phyloP scores from a whole-genome alignment of 2,113 vertebrate genomes.

The Pteruthius melanotis region DNA sequence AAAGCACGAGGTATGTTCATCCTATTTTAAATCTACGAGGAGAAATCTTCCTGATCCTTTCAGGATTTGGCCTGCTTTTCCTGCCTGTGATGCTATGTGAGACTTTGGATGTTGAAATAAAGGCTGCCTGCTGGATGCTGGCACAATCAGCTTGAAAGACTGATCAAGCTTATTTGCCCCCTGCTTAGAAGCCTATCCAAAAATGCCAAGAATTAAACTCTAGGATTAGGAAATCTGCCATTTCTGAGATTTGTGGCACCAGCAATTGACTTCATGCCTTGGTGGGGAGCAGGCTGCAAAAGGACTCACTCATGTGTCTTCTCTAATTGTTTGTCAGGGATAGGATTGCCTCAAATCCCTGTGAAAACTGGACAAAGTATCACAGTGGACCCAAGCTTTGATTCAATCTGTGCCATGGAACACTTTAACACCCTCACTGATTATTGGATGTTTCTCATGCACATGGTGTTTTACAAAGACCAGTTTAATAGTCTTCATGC shows the following conservation, averaged over 20 bases:
- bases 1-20: neutral
- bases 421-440: neutral
- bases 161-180: constrained; percentile 15
- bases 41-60: neutral
- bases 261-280: neutral
- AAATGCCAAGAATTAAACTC: constrained; percentile 28
- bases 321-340: neutral
- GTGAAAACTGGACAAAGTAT: neutral
- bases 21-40: neutral
- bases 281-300: neutral
- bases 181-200: neutral
- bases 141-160: neutral
- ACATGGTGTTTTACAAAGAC: neutral
- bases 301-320: neutral
- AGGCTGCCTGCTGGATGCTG: neutral
- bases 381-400: neutral
- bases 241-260: constrained; percentile 1
- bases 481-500: neutral
- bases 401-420: neutral
- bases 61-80: neutral
- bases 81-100: neutral
- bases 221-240: constrained; percentile 32
- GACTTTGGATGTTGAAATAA: neutral
- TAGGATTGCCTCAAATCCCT: neutral
- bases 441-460: neutral